These are phyloP conservation scores for Tetrapedia diversipes DNA, from an alignment of 2,888 invertebrate species.

Conservation along the genomic window DNA sequence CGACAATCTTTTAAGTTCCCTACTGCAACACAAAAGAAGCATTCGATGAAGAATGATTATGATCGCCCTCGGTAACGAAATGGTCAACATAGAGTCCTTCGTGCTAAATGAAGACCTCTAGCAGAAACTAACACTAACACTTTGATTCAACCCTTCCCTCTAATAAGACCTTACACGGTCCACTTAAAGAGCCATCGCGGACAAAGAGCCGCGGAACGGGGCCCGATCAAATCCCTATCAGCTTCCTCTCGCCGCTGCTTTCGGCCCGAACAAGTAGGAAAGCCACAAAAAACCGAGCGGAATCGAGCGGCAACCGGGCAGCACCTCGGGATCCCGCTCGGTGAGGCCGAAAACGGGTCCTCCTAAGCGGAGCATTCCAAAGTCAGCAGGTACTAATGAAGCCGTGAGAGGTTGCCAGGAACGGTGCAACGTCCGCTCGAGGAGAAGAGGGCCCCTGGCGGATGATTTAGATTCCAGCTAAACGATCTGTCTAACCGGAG, in stretches of 20 bases:
- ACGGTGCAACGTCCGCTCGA: slow-evolving; percentile 47
- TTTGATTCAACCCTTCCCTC: no score
- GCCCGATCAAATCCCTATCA: slow-evolving; percentile 35
- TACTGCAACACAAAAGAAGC: no score
- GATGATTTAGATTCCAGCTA: slow-evolving; percentile 78
- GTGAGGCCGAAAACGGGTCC: slow-evolving; percentile 4
- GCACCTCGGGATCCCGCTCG: not conserved
- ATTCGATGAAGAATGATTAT: no score
- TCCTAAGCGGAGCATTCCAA: slow-evolving; percentile 71
- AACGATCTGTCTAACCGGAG: slow-evolving; percentile 72
- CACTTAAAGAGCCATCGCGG: slow-evolving; percentile 27
- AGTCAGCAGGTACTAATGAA: slow-evolving; percentile 77
- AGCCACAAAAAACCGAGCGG: slow-evolving; percentile 26
- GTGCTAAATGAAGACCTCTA: not conserved
- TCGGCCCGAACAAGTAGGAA: slow-evolving; percentile 5
- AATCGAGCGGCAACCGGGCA: slow-evolving; percentile 3
- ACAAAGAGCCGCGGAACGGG: slow-evolving; percentile 21
- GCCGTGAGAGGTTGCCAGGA: slow-evolving; percentile 68
- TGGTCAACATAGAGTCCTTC: not conserved
- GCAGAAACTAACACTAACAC: not conserved
- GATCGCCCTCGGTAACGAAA: no score
- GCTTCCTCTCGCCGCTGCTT: not conserved
- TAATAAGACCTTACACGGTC: slow-evolving; percentile 15
- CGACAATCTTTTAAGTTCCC: no score
- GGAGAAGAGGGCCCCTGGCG: slow-evolving; percentile 27